phyloP scores from a whole-genome alignment of 2,113 vertebrate genomes.

The Neopipo cinnamomea region DNA sequence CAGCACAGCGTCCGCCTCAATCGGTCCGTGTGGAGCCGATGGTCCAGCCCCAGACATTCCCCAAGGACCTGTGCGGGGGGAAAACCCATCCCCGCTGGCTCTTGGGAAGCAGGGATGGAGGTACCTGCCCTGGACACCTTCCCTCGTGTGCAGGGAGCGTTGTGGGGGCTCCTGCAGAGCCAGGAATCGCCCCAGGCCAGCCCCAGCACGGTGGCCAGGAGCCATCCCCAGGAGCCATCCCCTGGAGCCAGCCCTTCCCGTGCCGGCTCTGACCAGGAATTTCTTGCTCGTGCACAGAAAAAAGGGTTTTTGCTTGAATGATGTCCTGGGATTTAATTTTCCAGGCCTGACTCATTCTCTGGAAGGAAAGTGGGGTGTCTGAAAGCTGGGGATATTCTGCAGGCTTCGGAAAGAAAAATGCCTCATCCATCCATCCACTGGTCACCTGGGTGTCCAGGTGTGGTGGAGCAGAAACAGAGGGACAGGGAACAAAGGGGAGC shows the following conservation, averaged over 20 bases:
- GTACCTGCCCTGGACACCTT: background rate
- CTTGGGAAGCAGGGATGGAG: background rate
- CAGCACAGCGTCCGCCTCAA: background rate
- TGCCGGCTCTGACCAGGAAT: background rate
- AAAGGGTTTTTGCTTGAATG: background rate
- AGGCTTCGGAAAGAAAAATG: background rate
- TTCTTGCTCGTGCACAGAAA: background rate
- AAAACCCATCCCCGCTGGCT: background rate
- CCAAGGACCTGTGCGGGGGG: background rate
- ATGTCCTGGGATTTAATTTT: background rate
- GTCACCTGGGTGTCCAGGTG: background rate
- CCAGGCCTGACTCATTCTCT: background rate
- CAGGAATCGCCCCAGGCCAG: background rate
- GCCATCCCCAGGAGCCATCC: background rate
- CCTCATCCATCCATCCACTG: background rate
- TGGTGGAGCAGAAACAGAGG: background rate
- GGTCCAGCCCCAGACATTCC: background rate
- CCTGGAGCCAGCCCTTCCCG: background rate
- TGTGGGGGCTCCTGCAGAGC: background rate
- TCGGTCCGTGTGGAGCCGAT: background rate
- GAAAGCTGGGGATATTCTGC: background rate
- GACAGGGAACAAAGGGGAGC: background rate
- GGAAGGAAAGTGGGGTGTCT: background rate
- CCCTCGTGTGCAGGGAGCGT: background rate
- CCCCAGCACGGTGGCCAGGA: background rate